Conservation (phyloP, 2,797 vertebrate species). For the Gila robusta region DNA sequence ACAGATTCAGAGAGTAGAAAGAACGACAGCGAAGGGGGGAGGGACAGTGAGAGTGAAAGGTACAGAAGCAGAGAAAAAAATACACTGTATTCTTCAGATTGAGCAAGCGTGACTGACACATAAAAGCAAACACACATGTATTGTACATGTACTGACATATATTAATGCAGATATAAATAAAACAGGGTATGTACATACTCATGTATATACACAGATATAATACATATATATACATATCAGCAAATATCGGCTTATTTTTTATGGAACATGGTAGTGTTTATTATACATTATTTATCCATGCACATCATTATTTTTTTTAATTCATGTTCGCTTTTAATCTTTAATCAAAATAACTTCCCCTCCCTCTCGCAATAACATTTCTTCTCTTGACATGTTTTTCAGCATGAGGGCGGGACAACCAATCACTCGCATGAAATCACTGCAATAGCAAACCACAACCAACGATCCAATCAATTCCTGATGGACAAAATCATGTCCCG, state of each 20-base stretch:
- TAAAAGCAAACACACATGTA: conserved; percentile 30
- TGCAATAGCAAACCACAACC: neutral
- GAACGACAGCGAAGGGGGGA: neutral
- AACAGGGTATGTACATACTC: neutral
- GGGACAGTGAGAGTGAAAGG: conserved; percentile 33
- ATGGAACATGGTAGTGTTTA: neutral
- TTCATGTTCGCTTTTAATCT: neutral
- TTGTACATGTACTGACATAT: conserved; percentile 21
- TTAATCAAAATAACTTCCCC: neutral
- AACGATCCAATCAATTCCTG: neutral
- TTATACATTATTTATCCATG: neutral
- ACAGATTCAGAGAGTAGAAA: conserved; percentile 26
- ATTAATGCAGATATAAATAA: neutral
- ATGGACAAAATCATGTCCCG: neutral
- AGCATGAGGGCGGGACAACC: neutral
- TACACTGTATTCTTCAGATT: conserved; percentile 41
- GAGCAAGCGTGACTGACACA: conserved; percentile 18
- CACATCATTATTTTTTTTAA: neutral
- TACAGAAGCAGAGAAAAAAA: conserved; percentile 55
- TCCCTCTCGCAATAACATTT: neutral
- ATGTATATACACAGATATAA: neutral
- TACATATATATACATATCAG: neutral
- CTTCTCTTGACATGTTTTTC: neutral
- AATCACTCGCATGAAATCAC: neutral
- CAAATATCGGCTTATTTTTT: neutral